Percentiles rank a stretch among this genome's conserved stretches.
Evolutionary conservation across 2,797 vertebrate species (phyloP).

Genomic region (Gambelia wislizenii): DNA sequence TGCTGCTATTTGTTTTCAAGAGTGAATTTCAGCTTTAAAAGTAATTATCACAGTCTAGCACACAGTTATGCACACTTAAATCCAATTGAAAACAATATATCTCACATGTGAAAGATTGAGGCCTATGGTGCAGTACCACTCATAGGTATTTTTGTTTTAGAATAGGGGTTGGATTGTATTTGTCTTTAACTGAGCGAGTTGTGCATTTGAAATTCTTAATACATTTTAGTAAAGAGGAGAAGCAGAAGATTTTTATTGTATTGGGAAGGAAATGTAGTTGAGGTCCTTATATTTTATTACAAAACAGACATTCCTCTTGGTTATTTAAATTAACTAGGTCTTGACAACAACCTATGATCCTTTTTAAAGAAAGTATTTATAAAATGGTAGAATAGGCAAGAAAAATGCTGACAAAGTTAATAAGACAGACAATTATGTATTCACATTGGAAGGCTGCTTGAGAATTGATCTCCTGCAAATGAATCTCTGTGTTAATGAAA

Average conservation of each 20-base stretch:
- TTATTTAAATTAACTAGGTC: slow-evolving; percentile 31
- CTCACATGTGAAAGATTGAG: neutral
- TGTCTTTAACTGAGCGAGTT: neutral
- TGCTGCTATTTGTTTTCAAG: slow-evolving; percentile 31
- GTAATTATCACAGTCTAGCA: slow-evolving; percentile 11
- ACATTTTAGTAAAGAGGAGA: neutral
- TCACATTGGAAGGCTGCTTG: slow-evolving; percentile 12
- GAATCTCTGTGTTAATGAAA: slow-evolving; percentile 22
- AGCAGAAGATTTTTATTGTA: slow-evolving; percentile 11
- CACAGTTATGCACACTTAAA: neutral
- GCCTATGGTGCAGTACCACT: neutral
- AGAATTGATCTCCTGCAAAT: slow-evolving; percentile 22
- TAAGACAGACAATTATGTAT: slow-evolving; percentile 31
- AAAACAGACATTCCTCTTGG: slow-evolving; percentile 32
- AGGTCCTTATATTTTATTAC: slow-evolving; percentile 35
- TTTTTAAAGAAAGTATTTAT: slow-evolving; percentile 42
- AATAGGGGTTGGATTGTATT: neutral
- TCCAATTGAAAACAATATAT: slow-evolving; percentile 16
- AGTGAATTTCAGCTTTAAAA: slow-evolving; percentile 23
- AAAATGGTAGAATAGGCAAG: slow-evolving; percentile 31
- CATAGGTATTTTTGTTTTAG: neutral
- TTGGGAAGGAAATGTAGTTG: slow-evolving; percentile 25
- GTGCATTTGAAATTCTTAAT: neutral
- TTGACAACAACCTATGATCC: slow-evolving; percentile 30
- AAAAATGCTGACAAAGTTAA: slow-evolving; percentile 37